Evolutionary conservation across 2,888 invertebrate species (phyloP).

Genomic region (Perithous albicinctus): DNA sequence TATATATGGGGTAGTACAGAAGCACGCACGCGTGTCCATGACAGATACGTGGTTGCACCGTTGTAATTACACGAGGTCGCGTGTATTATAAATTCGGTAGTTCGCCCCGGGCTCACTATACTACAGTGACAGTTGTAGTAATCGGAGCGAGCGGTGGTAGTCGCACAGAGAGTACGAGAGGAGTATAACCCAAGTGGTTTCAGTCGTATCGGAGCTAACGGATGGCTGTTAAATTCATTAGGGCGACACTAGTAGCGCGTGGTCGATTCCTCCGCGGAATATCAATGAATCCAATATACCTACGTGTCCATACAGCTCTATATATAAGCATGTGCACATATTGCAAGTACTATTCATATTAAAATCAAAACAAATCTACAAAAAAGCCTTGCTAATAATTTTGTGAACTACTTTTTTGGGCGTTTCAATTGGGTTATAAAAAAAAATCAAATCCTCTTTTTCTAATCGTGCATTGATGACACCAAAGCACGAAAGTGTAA

Average conservation of each 20-base stretch:
- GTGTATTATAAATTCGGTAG: slow-evolving; percentile 49
- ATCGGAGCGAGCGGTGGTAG: slow-evolving; percentile 14
- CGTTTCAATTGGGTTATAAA: too few relatives aligned
- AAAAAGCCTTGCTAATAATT: too few relatives aligned
- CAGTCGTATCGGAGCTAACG: slow-evolving; percentile 56
- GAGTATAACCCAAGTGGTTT: slow-evolving; percentile 42
- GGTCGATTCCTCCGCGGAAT: slow-evolving; percentile 71
- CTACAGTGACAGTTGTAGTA: not conserved
- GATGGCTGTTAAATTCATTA: slow-evolving; percentile 75
- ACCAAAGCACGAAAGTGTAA: too few relatives aligned
- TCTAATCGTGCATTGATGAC: too few relatives aligned
- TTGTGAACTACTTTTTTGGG: too few relatives aligned
- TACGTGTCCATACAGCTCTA: not conserved
- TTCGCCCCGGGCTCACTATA: not conserved
- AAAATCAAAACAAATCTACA: too few relatives aligned
- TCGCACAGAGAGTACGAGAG: not conserved
- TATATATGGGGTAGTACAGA: slow-evolving; percentile 13
- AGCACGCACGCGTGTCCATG: slow-evolving; percentile 25
- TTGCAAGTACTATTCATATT: too few relatives aligned
- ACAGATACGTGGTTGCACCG: slow-evolving; percentile 11
- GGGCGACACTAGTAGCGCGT: slow-evolving; percentile 66
- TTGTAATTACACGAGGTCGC: slow-evolving; percentile 39
- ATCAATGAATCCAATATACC: slow-evolving; percentile 70
- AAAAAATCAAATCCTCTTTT: too few relatives aligned
- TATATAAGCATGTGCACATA: not conserved